phyloP scores from a whole-genome alignment of 2,888 invertebrate species.

The Teleogryllus oceanicus region DNA sequence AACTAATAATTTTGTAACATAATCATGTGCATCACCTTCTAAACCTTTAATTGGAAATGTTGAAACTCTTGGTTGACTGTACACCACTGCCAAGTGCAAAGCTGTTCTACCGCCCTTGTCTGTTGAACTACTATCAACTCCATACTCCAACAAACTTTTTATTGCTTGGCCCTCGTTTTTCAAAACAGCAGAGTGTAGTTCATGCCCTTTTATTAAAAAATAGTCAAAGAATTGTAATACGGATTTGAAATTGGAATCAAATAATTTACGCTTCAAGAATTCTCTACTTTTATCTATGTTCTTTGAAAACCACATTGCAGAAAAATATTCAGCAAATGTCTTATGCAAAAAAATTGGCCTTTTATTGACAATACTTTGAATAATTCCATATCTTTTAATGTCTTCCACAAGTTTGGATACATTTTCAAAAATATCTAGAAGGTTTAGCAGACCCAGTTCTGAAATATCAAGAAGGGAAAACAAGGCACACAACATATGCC shows the following conservation, averaged over 20 bases:
- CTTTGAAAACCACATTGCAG: neutral
- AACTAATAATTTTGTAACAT: neutral
- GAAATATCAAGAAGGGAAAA: neutral
- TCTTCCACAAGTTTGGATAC: neutral
- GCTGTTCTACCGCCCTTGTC: neutral
- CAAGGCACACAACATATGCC: neutral
- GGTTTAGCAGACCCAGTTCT: neutral
- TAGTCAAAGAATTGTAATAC: neutral
- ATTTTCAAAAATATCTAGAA: neutral
- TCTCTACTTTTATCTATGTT: neutral
- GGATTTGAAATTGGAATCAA: neutral
- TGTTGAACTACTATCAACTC: neutral
- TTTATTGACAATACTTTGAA: neutral
- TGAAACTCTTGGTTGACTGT: neutral
- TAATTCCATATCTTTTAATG: neutral
- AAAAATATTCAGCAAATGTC: neutral
- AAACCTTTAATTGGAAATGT: neutral
- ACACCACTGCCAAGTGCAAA: neutral
- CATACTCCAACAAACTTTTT: neutral
- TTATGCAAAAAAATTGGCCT: neutral
- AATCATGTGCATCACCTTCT: neutral
- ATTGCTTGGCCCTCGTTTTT: neutral
- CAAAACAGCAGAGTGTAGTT: constrained; percentile 8
- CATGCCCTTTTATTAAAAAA: neutral
- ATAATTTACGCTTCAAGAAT: constrained; percentile 5